phyloP scores from a whole-genome alignment of 2,888 invertebrate species.

The Embidobia sp. region DNA sequence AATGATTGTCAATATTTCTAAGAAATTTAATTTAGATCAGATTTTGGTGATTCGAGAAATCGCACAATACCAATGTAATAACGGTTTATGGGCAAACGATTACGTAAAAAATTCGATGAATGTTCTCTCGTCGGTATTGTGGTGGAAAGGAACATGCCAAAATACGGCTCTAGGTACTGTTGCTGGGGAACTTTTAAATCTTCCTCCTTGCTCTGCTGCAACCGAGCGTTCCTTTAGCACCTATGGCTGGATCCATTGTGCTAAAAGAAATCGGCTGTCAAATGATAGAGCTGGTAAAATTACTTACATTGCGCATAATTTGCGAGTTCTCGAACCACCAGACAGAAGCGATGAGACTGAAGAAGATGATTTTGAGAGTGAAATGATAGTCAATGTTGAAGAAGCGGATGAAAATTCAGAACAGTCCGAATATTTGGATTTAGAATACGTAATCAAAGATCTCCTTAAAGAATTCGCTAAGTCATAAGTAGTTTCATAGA shows the following conservation, averaged over 20 bases:
- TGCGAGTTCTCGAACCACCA: slow-evolving; percentile 18
- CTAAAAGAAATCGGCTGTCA: slow-evolving; percentile 49
- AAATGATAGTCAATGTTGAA: background rate
- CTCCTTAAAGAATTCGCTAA: slow-evolving; percentile 4
- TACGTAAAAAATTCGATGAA: slow-evolving; percentile 36
- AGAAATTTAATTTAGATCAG: slow-evolving; percentile 34
- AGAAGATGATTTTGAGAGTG: slow-evolving; percentile 3
- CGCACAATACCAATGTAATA: slow-evolving; percentile 27
- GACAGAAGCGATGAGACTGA: background rate
- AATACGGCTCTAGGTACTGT: slow-evolving; percentile 26
- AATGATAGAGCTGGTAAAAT: slow-evolving; percentile 43
- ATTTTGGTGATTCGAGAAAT: slow-evolving; percentile 25
- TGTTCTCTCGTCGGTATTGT: slow-evolving; percentile 14
- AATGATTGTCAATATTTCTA: slow-evolving; percentile 16
- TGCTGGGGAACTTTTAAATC: slow-evolving; percentile 35
- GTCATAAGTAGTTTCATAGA: background rate
- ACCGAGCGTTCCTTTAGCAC: slow-evolving; percentile 58
- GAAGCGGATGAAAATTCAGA: background rate
- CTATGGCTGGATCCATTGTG: slow-evolving; percentile 52
- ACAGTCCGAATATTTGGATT: background rate
- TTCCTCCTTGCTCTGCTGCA: slow-evolving; percentile 47
- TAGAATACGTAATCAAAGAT: slow-evolving; percentile 6
- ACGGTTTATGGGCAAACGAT: slow-evolving; percentile 30
- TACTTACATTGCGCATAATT: slow-evolving; percentile 39
- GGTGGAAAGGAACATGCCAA: slow-evolving; percentile 50